Percentiles rank a stretch among this genome's conserved stretches.
Conservation (phyloP, 2,888 invertebrate species). For the Hanleya hanleyi region DNA sequence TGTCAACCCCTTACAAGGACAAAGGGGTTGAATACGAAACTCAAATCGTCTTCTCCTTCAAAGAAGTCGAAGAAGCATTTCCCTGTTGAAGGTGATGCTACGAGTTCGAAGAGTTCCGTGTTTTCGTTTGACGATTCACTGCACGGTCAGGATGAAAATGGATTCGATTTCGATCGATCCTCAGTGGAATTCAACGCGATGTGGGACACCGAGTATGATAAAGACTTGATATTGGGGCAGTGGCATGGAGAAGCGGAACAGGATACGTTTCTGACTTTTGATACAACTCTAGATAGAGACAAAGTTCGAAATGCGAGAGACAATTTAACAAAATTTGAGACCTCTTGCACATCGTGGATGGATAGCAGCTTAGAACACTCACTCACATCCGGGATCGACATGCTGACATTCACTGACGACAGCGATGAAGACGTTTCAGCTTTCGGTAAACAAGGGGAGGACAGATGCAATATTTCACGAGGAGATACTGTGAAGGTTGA, state of each 20-base stretch:
- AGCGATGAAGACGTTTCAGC: neutral
- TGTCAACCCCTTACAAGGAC: too few relatives aligned
- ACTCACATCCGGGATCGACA: neutral
- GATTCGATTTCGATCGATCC: neutral
- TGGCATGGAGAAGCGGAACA: neutral
- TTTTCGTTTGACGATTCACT: too few relatives aligned
- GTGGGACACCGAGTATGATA: neutral
- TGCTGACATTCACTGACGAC: slow-evolving; percentile 2
- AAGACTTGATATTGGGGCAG: neutral
- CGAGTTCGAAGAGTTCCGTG: too few relatives aligned
- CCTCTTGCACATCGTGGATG: neutral
- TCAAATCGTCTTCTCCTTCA: too few relatives aligned
- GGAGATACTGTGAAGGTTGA: neutral
- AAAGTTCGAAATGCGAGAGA: too few relatives aligned
- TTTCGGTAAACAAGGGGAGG: neutral
- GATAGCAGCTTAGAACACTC: neutral
- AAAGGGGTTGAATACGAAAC: too few relatives aligned
- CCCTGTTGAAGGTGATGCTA: too few relatives aligned
- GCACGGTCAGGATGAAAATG: too few relatives aligned
- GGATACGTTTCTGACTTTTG: neutral
- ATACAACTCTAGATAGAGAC: neutral
- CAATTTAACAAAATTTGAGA: neutral
- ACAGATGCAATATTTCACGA: neutral
- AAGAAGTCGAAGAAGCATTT: too few relatives aligned
- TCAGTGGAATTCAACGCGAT: slow-evolving; percentile 3